Conservation (phyloP, 1,140 invertebrate genomes). For the Triops longicaudatus region DNA sequence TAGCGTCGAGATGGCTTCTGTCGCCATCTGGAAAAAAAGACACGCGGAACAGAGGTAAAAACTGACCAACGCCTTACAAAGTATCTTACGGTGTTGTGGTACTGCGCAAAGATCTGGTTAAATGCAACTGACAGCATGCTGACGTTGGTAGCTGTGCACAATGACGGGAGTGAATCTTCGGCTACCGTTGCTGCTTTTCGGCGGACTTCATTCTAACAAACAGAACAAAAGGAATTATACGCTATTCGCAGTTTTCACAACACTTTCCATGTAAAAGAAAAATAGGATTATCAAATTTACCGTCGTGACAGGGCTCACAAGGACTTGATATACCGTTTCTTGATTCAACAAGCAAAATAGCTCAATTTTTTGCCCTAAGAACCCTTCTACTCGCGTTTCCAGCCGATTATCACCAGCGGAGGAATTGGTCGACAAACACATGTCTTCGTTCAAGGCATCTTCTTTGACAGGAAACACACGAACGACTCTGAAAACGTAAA, state of each 20-base stretch:
- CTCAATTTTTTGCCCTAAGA: neutral
- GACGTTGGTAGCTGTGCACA: neutral
- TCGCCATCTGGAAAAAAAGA: constrained; percentile 30
- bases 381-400: neutral
- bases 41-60: neutral
- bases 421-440: neutral
- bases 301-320: neutral
- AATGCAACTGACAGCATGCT: neutral
- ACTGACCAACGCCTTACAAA: neutral
- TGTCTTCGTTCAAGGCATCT: neutral
- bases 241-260: neutral
- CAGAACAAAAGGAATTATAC: neutral
- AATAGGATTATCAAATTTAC: neutral
- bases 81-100: neutral
- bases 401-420: neutral
- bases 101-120: neutral
- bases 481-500: neutral
- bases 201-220: neutral
- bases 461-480: neutral
- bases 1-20: constrained; percentile 18
- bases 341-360: neutral
- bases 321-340: neutral
- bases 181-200: neutral
- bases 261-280: no score
- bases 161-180: neutral